phyloP scores from a whole-genome alignment of 2,113 vertebrate species.

The Syngnathus floridae region DNA sequence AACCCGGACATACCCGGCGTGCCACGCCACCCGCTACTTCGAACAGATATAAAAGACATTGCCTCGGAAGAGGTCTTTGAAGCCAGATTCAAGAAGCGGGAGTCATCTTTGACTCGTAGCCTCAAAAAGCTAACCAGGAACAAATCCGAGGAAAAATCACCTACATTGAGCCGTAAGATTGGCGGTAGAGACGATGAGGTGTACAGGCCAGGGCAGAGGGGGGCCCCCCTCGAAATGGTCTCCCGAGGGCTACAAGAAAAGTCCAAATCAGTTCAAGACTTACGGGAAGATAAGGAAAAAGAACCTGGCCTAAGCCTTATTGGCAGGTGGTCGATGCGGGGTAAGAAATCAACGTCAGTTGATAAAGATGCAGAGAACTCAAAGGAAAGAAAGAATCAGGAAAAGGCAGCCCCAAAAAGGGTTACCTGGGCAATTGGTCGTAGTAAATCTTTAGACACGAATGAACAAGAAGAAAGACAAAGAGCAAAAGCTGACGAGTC shows the following conservation, averaged over 20 bases:
- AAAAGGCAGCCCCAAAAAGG: conserved; percentile 49
- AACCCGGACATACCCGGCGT: conserved; percentile 21
- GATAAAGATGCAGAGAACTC: conserved; percentile 64
- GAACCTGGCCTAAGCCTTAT: conserved; percentile 74
- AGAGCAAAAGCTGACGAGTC: conserved; percentile 62
- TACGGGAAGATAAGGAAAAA: conserved; percentile 69
- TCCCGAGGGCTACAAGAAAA: conserved; percentile 66
- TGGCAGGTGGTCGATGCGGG: conserved; percentile 79
- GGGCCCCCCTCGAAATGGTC: conserved; percentile 81
- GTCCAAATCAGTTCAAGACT: conserved; percentile 86
- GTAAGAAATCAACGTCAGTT: conserved; percentile 68
- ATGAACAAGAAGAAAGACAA: too few relatives aligned
- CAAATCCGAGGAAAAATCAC: conserved; percentile 83
- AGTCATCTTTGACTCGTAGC: conserved; percentile 82
- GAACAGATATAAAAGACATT: conserved; percentile 80
- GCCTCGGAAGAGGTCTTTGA: conserved; percentile 91
- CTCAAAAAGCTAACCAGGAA: conserved; percentile 81
- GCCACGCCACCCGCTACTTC: conserved; percentile 44
- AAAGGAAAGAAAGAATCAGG: conserved; percentile 46
- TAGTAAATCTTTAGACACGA: conserved; percentile 70
- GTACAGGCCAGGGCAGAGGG: conserved; percentile 80
- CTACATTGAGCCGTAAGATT: conserved; percentile 36
- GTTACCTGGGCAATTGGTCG: conserved; percentile 74
- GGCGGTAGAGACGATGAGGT: conserved; percentile 79
- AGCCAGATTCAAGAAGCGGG: conserved; percentile 87